phyloP scores from a whole-genome alignment of 53 echinoderm and acorn worm genomes.

The Antedon mediterranea region DNA sequence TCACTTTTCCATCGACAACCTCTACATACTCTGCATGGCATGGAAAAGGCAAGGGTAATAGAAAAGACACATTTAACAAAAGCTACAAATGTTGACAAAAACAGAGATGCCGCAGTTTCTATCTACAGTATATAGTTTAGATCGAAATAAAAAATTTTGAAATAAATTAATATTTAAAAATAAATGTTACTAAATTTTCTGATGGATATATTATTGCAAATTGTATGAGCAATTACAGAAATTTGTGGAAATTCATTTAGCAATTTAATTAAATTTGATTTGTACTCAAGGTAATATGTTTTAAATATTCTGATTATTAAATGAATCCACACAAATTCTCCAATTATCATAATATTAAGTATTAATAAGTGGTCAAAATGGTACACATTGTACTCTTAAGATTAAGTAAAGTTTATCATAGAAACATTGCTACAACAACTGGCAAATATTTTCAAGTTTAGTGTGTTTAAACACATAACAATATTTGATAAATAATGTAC shows the following conservation, averaged over 20 bases:
- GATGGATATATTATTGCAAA: background rate
- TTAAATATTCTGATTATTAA: background rate
- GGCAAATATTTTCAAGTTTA: background rate
- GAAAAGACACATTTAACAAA: conserved; percentile 2
- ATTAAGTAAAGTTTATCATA: background rate
- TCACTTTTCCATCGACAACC: conserved; percentile 98
- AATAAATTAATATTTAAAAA: background rate
- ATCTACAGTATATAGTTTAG: background rate
- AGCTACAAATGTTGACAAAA: background rate
- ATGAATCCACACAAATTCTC: background rate
- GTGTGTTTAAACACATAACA: background rate
- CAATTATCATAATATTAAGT: background rate
- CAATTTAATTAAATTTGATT: background rate
- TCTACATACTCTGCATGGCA: conserved; percentile 89
- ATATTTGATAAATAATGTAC: background rate
- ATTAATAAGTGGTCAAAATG: background rate
- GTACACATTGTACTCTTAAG: no score
- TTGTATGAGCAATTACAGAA: background rate
- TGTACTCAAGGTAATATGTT: background rate
- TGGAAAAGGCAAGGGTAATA: background rate
- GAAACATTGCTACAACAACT: background rate
- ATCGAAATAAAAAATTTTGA: background rate
- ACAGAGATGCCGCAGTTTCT: background rate
- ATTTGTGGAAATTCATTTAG: background rate
- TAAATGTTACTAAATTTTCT: background rate